Evolutionary conservation across 1,140 invertebrate species (phyloP), one percentile per base, ranked within the genome.

Genomic region (Planococcus citri): DNA sequence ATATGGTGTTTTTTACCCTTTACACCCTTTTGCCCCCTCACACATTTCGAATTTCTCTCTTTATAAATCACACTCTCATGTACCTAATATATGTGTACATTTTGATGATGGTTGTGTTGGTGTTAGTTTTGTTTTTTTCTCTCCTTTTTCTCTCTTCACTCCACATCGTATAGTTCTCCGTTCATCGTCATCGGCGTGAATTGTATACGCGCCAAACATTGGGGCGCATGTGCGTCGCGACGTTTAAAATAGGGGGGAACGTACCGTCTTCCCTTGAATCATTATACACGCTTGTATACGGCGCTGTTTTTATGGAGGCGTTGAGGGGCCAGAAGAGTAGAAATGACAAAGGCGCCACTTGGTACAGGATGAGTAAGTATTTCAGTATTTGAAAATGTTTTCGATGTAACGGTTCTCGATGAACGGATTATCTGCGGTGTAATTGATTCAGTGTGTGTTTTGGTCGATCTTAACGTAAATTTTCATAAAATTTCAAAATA

Each of bases 311-410:
- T n/a, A n/a, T n/a, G n/a, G 25, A 27, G 22, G 25, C 60, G 60
- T 64, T 17, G 60, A 22, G 60, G 60, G 60, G 60, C 2, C 22
- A 22, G 60, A 25, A 64, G 41, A 64, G 60, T 25, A 64, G 14
- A 60, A 64, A 64, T 64, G 60, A 64, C 60, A 64, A 64, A 64
- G 60, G 60, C 60, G 60, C 60, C 60, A 64, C 60, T 64, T 64
- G 60, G 60, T 64, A 64, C 60, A 27, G 60, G 20, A 12, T 64
- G 60, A 64, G 60, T 60, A 6, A 60, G 57, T 64, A 25, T 64
- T 64, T 64, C 60, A 64, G 60, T 64, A 25, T 64, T 64, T 64
- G 60, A 64, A 64, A 64, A 64, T 64, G 60, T 64, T 64, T 25
- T 25, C 60, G 60, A 64, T 25, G 10, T 64, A 64, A 64, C 60